These are phyloP conservation scores for Tapera naevia DNA, from an alignment of 2,797 vertebrate species.

Conservation along the genomic window DNA sequence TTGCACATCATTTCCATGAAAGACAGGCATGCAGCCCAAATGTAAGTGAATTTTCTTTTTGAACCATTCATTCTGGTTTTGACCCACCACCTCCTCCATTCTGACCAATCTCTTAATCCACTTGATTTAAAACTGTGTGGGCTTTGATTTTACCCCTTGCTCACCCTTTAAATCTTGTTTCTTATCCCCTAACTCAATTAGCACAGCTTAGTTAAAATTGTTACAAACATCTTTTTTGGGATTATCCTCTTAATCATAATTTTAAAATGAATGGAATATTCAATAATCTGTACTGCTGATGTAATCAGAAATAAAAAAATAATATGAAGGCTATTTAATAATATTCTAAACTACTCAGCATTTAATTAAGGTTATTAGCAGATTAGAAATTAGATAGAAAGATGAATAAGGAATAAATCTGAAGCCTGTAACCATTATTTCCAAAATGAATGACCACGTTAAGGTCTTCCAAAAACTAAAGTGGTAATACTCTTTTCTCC, in stretches of 20 bases:
- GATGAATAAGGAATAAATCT: conserved; percentile 39
- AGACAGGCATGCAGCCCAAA: background rate
- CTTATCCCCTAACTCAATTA: conserved; percentile 56
- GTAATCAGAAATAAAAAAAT: conserved; percentile 52
- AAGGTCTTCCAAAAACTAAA: conserved; percentile 5
- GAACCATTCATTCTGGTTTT: background rate
- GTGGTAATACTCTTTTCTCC: background rate
- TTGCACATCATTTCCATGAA: background rate
- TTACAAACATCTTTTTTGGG: conserved; percentile 47
- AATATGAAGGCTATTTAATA: conserved; percentile 50
- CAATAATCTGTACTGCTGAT: conserved; percentile 39
- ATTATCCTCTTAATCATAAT: conserved; percentile 58
- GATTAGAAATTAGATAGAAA: conserved; percentile 50
- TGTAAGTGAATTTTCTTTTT: background rate
- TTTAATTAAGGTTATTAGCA: conserved; percentile 59
- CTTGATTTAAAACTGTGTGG: background rate
- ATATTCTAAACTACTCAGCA: conserved; percentile 44
- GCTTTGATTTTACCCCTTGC: conserved; percentile 33
- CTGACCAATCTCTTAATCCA: background rate
- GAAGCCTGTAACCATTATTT: conserved; percentile 35
- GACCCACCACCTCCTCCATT: background rate
- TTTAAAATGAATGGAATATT: conserved; percentile 56
- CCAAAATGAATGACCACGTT: conserved; percentile 32
- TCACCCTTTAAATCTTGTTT: conserved; percentile 49
- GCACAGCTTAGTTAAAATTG: conserved; percentile 34